These are phyloP conservation scores for Lates japonicus DNA, from an alignment of 2,797 vertebrate species.

Conservation along the genomic window DNA sequence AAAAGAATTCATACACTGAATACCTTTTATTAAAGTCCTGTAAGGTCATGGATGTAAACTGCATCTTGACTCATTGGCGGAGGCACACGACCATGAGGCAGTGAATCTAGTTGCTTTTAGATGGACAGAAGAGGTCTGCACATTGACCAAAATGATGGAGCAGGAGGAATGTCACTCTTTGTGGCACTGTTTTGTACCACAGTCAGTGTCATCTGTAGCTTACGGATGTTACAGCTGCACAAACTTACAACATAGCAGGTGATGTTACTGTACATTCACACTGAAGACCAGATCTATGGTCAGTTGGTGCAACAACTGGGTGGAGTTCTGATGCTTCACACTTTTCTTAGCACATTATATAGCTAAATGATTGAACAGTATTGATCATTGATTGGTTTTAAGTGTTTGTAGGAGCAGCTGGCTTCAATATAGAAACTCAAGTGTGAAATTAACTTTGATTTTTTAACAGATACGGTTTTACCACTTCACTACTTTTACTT, in stretches of 20 bases:
- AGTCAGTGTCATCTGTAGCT: background rate
- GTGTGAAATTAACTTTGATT: slow-evolving; percentile 9
- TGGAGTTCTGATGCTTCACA: background rate
- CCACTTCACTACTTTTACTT: slow-evolving; percentile 8
- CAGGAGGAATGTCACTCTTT: background rate
- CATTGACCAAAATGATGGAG: background rate
- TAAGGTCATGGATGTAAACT: no score
- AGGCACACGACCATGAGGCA: no score
- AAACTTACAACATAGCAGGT: background rate
- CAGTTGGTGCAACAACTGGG: background rate
- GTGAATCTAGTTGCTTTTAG: no score
- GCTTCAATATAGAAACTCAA: background rate
- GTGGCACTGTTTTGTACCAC: background rate
- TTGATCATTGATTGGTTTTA: background rate
- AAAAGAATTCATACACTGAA: no score
- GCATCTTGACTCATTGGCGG: no score
- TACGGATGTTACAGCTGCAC: background rate
- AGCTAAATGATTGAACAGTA: background rate
- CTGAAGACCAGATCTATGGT: background rate
- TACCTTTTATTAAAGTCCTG: no score
- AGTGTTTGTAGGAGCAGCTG: background rate
- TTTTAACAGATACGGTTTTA: slow-evolving; percentile 1
- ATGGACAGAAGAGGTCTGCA: no score
- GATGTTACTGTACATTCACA: background rate
- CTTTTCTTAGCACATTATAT: background rate